Percentiles rank a stretch among this genome's conserved stretches.
These are phyloP conservation scores for Ceratoteleas bidentatus DNA, from an alignment of 1,140 invertebrate genomes.

Conservation along the genomic window DNA sequence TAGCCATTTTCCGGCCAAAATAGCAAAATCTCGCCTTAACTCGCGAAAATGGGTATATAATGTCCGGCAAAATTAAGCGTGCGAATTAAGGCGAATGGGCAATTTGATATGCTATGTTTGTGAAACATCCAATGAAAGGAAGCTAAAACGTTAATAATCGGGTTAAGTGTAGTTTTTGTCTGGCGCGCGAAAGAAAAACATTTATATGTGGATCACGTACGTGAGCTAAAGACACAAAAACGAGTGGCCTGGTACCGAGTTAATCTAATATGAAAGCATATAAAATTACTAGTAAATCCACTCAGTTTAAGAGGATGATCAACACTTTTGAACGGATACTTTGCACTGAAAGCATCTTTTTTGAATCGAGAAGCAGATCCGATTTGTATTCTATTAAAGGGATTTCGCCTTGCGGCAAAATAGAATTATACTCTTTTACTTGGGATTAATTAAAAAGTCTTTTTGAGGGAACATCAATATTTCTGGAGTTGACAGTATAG, in stretches of 20 bases:
- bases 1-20: too few relatives aligned
- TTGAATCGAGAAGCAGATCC: constrained; percentile 35
- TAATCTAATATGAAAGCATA: constrained; percentile 38
- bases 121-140: constrained; percentile 7
- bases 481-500: too few relatives aligned
- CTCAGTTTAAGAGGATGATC: constrained; percentile 35
- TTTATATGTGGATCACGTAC: constrained; percentile 15
- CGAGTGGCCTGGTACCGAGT: constrained; percentile 1
- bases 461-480: neutral
- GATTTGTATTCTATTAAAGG: constrained; percentile 27
- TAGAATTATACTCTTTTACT: constrained; percentile 6
- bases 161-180: constrained; percentile 8
- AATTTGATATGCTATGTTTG: neutral
- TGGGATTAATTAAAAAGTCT: too few relatives aligned
- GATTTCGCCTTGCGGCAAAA: constrained; percentile 22
- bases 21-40: too few relatives aligned
- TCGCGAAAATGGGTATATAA: too few relatives aligned
- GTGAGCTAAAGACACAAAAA: constrained; percentile 22
- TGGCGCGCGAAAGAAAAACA: constrained; percentile 9
- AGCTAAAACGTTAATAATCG: constrained; percentile 16
- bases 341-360: constrained; percentile 20
- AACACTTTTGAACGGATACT: constrained; percentile 31
- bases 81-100: neutral
- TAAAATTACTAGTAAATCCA: constrained; percentile 35
- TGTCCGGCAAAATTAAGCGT: too few relatives aligned